Conservation (phyloP, 2,797 vertebrate species). For the Pitangus sulphuratus region DNA sequence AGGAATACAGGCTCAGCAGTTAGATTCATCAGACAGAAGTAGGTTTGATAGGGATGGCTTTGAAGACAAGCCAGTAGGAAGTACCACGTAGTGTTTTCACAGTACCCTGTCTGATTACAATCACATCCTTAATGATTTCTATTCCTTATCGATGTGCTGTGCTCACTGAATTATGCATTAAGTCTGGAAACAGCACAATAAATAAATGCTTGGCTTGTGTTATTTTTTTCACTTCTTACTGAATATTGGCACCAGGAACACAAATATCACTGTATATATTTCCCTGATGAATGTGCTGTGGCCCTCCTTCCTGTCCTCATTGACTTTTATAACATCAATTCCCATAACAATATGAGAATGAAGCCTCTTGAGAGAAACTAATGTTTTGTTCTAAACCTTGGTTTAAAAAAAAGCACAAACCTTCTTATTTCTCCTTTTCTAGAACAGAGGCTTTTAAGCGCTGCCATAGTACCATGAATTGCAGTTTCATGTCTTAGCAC, state of each 20-base stretch:
- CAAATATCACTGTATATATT: neutral
- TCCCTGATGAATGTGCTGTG: neutral
- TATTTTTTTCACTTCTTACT: neutral
- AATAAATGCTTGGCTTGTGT: neutral
- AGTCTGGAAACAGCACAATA: neutral
- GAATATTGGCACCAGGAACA: neutral
- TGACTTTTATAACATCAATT: neutral
- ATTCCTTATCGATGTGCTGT: rapidly evolving
- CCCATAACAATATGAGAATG: neutral
- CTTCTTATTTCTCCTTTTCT: neutral
- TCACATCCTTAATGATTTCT: neutral
- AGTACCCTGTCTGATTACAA: neutral
- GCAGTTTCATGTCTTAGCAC: slow-evolving; percentile 3
- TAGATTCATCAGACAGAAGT: neutral
- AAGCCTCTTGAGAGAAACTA: neutral
- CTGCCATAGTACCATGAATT: neutral
- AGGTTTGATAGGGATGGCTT: neutral
- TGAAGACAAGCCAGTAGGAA: neutral
- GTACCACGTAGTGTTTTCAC: neutral
- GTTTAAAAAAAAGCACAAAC: neutral
- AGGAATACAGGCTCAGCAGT: neutral
- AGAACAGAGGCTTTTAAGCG: neutral
- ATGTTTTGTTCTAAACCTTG: neutral
- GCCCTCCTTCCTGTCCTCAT: neutral
- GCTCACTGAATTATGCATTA: neutral